A percentile compares a stretch with the other conserved stretches of the same genome.
phyloP scores from a whole-genome alignment of 92 coral and sea anemone genomes.

The Montipora capitata region DNA sequence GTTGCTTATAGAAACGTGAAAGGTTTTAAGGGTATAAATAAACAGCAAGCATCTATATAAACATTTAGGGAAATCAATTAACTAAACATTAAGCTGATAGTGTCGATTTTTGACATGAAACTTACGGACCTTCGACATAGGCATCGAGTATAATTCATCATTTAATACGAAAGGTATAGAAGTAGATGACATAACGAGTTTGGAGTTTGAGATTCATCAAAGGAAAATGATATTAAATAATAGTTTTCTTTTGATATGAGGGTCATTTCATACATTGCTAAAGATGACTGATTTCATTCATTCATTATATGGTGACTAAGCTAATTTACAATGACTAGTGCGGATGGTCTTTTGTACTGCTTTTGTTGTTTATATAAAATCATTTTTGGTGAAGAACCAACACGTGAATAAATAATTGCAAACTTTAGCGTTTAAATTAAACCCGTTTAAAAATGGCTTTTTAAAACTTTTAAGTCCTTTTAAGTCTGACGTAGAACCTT shows the following conservation, averaged over 20 bases:
- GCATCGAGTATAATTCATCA: neutral
- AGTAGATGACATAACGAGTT: neutral
- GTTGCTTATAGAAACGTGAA: neutral
- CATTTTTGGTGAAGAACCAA: neutral
- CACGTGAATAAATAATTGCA: neutral
- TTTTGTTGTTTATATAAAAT: neutral
- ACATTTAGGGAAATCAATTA: neutral
- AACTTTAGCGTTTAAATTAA: neutral
- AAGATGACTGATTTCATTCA: constrained; percentile 3
- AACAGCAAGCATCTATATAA: neutral
- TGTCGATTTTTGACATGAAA: too few species aligned
- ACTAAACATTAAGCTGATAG: neutral
- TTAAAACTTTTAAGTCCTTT: neutral
- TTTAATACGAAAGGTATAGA: neutral
- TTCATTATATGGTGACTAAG: constrained; percentile 17
- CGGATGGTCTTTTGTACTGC: constrained; percentile 2
- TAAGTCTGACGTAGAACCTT: neutral
- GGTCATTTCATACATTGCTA: constrained; percentile 13
- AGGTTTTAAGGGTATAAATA: constrained; percentile 1
- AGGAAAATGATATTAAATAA: neutral
- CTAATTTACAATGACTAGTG: constrained; percentile 9
- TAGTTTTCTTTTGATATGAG: neutral
- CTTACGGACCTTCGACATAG: neutral
- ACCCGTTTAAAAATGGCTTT: neutral
- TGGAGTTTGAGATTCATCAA: neutral